Evolutionary conservation across 2,888 invertebrate genomes (phyloP), one percentile per base, ranked within the genome.

Genomic region (Agriotes lineatus): DNA sequence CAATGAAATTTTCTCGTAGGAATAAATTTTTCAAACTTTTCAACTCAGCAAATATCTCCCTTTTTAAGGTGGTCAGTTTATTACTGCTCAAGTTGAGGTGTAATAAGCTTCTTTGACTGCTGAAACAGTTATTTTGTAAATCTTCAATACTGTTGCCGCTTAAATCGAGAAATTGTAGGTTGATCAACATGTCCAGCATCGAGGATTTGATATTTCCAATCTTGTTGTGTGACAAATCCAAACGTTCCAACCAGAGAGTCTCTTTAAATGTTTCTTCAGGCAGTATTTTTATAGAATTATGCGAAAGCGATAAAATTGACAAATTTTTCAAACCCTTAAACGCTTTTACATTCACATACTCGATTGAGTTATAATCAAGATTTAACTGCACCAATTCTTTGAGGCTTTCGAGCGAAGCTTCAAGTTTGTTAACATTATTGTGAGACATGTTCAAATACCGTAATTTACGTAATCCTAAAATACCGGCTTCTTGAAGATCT

Each of bases 181-280:
- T 48, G 9, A 1, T 48, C 1, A 22, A 22, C 4, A 48, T 1
- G 20, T 48, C 25, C 7, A 48, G 22, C 18, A 20, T 44, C 5
- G 4, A 4, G 2, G 6, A 19, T 1, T 48, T 48, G 20, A 48
- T 9, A 6, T 22, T 2, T 12, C 19, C 22, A 12, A 48, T 7
- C 12, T 48, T 48, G 12, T 48, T 48, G 14, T 48, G 18, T 22
- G 48, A 48, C 25, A 48, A 48, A 48, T 48, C 48, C 18, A 48
- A 22, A 22, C 10, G n/a, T 48, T 48, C 48, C 10, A 48, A 22
- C 2, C 22, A 20, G 1, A 6, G 6, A 22, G 12, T 48, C 12
- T 48, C 48, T 48, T 48, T 22, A n/a, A 48, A 48, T 48, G 12
- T 6, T 12, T 10, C 48, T 12, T 9, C 12, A n/a, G 48, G 25